Percentiles rank a stretch among this genome's conserved stretches.
Evolutionary conservation across 2,797 vertebrate species (phyloP).

Genomic region (Etheostoma perlongum): DNA sequence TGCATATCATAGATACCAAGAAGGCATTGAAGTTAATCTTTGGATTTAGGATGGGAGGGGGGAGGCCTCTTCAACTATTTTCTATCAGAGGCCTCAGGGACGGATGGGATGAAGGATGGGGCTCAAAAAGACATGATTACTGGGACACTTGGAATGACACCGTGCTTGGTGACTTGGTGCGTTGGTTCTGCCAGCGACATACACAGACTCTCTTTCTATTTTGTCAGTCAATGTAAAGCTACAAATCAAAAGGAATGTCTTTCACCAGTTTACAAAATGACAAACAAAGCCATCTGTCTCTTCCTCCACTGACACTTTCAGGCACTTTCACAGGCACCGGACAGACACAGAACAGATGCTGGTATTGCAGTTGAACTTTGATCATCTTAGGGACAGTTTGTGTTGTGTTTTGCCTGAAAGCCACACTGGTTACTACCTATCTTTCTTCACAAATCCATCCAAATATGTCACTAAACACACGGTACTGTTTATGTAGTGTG

Average conservation of each 20-base stretch:
- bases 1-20: constrained; percentile 76
- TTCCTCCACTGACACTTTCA: constrained; percentile 55
- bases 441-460: neutral
- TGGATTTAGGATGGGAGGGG: constrained; percentile 46
- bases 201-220: constrained; percentile 55
- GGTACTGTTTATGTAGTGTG: neutral
- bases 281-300: constrained; percentile 81
- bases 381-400: constrained; percentile 45
- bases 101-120: constrained; percentile 70
- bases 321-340: constrained; percentile 51
- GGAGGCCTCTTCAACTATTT: constrained; percentile 61
- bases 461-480: constrained; percentile 12
- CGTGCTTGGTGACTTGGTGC: constrained; percentile 67
- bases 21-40: constrained; percentile 75
- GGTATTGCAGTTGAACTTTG: constrained; percentile 59
- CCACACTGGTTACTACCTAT: neutral
- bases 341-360: constrained; percentile 58
- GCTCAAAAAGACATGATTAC: constrained; percentile 78
- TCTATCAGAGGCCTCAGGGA: constrained; percentile 71
- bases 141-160: constrained; percentile 77
- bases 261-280: constrained; percentile 69
- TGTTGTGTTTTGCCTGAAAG: constrained; percentile 29
- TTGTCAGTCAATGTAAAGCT: constrained; percentile 58
- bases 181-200: constrained; percentile 66
- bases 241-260: constrained; percentile 75